Conservation (phyloP, 2,888 invertebrate genomes). For the Cylloceria caligata region DNA sequence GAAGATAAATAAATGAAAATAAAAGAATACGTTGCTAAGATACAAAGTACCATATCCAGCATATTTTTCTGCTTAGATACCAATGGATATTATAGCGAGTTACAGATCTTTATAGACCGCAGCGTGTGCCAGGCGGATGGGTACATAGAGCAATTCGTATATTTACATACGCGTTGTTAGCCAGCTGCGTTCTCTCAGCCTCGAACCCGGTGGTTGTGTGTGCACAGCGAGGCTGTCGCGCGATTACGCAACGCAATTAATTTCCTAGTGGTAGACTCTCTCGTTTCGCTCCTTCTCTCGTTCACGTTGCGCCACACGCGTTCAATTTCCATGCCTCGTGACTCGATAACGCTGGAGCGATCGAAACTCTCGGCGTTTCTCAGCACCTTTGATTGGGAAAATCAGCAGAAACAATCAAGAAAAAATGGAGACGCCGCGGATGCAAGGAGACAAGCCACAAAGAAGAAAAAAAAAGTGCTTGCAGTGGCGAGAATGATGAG, state of each 20-base stretch:
- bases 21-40: background rate
- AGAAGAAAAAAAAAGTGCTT: slow-evolving; percentile 21
- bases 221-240: slow-evolving; percentile 62
- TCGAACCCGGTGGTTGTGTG: slow-evolving; percentile 54
- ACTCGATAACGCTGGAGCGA: slow-evolving; percentile 13
- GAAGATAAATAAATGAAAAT: background rate
- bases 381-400: background rate
- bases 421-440: background rate
- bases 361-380: slow-evolving; percentile 17
- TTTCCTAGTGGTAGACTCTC: slow-evolving; percentile 51
- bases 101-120: slow-evolving; percentile 44
- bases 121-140: slow-evolving; percentile 27
- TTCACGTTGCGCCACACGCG: slow-evolving; percentile 29
- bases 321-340: slow-evolving; percentile 43
- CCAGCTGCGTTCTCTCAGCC: slow-evolving; percentile 56
- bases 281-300: background rate
- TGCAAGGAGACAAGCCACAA: background rate
- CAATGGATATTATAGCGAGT: slow-evolving; percentile 40
- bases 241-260: slow-evolving; percentile 70
- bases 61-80: slow-evolving; percentile 21
- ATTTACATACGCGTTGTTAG: slow-evolving; percentile 61
- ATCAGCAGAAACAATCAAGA: slow-evolving; percentile 6
- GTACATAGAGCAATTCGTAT: slow-evolving; percentile 44
- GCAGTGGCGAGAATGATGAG: background rate
- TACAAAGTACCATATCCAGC: background rate